phyloP scores from a whole-genome alignment of 2,113 vertebrate species.

The Silurus meridionalis region DNA sequence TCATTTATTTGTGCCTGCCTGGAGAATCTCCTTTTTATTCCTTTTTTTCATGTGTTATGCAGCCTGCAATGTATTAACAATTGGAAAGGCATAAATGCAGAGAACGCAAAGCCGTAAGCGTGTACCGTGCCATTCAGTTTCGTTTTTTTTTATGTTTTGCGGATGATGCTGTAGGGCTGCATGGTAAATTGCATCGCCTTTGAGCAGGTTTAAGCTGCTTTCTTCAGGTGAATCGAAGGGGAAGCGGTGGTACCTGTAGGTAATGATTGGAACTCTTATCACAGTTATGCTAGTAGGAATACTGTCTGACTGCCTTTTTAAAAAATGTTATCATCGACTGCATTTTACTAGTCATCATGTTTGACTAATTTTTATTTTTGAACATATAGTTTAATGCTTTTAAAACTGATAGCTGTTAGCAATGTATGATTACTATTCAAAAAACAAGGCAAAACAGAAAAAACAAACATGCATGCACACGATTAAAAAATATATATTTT shows the following conservation, averaged over 20 bases:
- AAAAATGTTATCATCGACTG: neutral
- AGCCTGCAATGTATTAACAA: constrained; percentile 5
- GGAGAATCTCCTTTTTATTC: constrained; percentile 10
- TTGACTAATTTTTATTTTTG: neutral
- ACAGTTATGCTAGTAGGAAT: neutral
- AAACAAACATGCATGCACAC: neutral
- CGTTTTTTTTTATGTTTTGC: constrained; percentile 34
- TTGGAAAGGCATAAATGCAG: constrained; percentile 24
- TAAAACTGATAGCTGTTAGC: too few relatives aligned
- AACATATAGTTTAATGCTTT: neutral
- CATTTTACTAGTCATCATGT: neutral
- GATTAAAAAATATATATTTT: neutral
- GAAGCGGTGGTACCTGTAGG: neutral
- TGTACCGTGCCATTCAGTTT: neutral
- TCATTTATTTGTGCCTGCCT: constrained; percentile 19
- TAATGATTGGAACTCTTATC: neutral
- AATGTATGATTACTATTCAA: neutral
- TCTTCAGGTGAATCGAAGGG: constrained; percentile 3
- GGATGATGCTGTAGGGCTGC: constrained; percentile 25
- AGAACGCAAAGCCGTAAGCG: neutral
- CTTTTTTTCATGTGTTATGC: constrained; percentile 3
- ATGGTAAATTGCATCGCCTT: constrained; percentile 26
- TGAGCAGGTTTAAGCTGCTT: constrained; percentile 36
- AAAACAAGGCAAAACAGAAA: too few relatives aligned
- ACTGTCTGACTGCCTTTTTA: neutral